Evolutionary conservation across 2,888 invertebrate genomes (phyloP).

Genomic region (Cryptocephalus moraei): DNA sequence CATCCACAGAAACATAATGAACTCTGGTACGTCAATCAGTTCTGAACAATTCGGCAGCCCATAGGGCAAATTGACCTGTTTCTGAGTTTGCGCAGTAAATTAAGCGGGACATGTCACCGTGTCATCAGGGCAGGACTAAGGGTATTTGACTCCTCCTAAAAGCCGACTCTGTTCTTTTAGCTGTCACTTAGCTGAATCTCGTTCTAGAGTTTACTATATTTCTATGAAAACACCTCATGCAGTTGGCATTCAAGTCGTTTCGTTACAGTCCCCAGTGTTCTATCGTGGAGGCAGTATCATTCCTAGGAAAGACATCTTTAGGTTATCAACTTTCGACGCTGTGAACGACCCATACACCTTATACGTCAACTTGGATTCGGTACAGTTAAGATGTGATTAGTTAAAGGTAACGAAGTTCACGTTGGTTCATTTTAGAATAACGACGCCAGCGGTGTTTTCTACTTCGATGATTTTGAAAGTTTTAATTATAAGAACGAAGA

Average conservation of each 20-base stretch:
- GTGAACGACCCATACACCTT: constrained; percentile 12
- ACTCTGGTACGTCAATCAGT: too few relatives aligned
- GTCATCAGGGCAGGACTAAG: too few relatives aligned
- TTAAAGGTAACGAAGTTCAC: neutral
- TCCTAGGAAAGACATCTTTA: constrained; percentile 10
- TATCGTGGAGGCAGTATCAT: constrained; percentile 17
- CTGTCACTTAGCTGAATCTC: too few relatives aligned
- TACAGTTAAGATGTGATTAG: constrained; percentile 2
- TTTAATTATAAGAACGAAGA: constrained; percentile 35
- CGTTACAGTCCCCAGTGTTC: constrained; percentile 2
- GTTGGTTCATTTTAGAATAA: constrained; percentile 32
- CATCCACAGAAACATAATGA: too few relatives aligned
- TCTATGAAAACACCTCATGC: neutral
- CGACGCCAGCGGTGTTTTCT: constrained; percentile 65
- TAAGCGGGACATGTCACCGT: too few relatives aligned
- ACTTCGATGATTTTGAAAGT: constrained; percentile 81
- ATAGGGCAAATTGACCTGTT: too few relatives aligned
- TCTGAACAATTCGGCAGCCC: too few relatives aligned
- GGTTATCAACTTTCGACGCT: constrained; percentile 12
- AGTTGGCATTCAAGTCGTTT: neutral
- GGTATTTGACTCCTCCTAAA: too few relatives aligned
- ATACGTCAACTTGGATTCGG: constrained; percentile 15
- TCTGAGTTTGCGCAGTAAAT: too few relatives aligned
- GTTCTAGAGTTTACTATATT: too few relatives aligned
- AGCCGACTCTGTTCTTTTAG: too few relatives aligned